Conservation (phyloP, 2,888 invertebrate genomes). For the Drosophila mettleri region DNA sequence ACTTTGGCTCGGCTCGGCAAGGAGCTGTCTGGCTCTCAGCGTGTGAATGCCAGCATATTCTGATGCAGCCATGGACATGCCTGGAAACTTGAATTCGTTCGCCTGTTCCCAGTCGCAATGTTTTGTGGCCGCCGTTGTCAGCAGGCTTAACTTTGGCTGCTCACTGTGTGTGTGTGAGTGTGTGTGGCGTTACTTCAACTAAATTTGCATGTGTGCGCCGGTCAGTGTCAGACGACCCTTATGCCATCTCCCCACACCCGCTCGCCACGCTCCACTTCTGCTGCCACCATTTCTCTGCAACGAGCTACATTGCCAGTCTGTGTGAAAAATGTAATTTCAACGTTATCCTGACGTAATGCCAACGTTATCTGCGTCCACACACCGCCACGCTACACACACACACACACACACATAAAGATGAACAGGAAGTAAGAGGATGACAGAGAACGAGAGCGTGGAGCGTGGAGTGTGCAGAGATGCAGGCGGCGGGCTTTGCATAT, state of each 20-base stretch:
- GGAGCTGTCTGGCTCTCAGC: slow-evolving; percentile 10
- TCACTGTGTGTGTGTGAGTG: slow-evolving; percentile 34
- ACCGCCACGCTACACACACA: slow-evolving; percentile 25
- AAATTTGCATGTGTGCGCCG: slow-evolving; percentile 71
- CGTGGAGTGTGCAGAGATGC: background rate
- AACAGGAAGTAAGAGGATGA: slow-evolving; percentile 1
- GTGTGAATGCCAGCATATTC: slow-evolving; percentile 44
- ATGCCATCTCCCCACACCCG: background rate
- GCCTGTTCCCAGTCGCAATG: slow-evolving; percentile 21
- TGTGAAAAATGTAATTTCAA: slow-evolving; percentile 79
- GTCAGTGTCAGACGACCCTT: slow-evolving; percentile 54
- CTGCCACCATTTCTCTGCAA: slow-evolving; percentile 7
- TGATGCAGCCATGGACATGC: slow-evolving; percentile 30
- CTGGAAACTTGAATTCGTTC: slow-evolving; percentile 13
- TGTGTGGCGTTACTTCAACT: slow-evolving; percentile 35
- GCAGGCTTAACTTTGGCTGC: slow-evolving; percentile 60
- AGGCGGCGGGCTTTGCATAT: slow-evolving; percentile 51
- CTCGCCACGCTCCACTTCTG: background rate
- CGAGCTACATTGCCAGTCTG: slow-evolving; percentile 44
- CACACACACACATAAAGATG: slow-evolving; percentile 1
- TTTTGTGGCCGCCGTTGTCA: slow-evolving; percentile 35
- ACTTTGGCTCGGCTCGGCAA: background rate
- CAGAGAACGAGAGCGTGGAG: background rate
- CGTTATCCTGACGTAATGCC: slow-evolving; percentile 78
- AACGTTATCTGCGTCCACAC: slow-evolving; percentile 74